Conservation (phyloP, 2,113 vertebrate genomes). For the Vulpes lagopus region DNA sequence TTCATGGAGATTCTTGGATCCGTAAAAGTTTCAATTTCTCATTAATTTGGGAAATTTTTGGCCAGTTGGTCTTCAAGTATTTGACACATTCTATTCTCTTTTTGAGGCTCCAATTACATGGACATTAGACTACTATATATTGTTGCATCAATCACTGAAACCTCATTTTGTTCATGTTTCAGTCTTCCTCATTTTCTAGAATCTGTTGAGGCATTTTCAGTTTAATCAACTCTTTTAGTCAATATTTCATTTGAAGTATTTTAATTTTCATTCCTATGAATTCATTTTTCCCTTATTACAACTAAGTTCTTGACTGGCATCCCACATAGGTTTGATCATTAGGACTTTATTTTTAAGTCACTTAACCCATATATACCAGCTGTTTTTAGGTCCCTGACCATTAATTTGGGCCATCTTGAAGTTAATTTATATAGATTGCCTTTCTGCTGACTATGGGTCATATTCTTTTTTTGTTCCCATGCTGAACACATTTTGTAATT, state of each 20-base stretch:
- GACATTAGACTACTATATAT: background rate
- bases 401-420: background rate
- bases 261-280: background rate
- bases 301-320: background rate
- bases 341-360: background rate
- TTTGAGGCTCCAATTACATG: background rate
- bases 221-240: background rate
- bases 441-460: background rate
- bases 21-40: background rate
- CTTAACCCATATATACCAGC: background rate
- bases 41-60: background rate
- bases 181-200: background rate
- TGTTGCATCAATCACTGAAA: background rate
- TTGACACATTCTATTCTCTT: background rate
- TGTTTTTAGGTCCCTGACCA: background rate
- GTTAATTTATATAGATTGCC: background rate
- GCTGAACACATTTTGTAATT: background rate
- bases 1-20: background rate
- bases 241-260: constrained; percentile 32
- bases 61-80: background rate
- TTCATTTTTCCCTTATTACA: background rate
- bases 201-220: background rate
- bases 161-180: background rate
- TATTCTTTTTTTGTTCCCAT: background rate
- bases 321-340: background rate